Conservation (phyloP, 2,888 invertebrate species). For the Empis livida region DNA sequence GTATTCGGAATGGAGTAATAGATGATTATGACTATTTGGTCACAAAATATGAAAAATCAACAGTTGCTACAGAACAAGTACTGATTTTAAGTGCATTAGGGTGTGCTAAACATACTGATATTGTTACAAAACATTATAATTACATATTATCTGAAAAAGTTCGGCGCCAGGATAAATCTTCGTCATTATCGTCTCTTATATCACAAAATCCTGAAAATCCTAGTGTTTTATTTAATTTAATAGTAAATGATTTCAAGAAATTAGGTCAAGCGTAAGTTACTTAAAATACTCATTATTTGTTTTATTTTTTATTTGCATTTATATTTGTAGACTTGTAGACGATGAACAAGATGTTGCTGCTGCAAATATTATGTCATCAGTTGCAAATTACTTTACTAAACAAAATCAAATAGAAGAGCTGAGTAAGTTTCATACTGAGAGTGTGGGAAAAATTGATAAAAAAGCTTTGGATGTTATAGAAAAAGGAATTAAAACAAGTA, state of each 20-base stretch:
- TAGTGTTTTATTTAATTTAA: slow-evolving; percentile 28
- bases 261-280: not conserved
- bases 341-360: slow-evolving; percentile 18
- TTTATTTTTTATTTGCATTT: too few species aligned
- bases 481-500: slow-evolving; percentile 21
- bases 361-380: slow-evolving; percentile 20
- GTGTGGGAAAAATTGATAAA: not conserved
- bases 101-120: slow-evolving; percentile 43
- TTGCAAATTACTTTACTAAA: slow-evolving; percentile 29
- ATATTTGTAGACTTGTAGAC: not conserved
- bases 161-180: slow-evolving; percentile 14
- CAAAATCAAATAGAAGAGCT: slow-evolving; percentile 19
- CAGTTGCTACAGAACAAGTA: slow-evolving; percentile 52
- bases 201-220: slow-evolving; percentile 41
- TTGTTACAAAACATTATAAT: slow-evolving; percentile 38
- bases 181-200: slow-evolving; percentile 32
- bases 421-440: slow-evolving; percentile 17
- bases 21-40: slow-evolving; percentile 50
- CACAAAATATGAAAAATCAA: slow-evolving; percentile 41
- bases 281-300: too few species aligned
- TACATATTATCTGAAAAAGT: slow-evolving; percentile 33
- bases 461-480: slow-evolving; percentile 15
- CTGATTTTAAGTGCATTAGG: slow-evolving; percentile 50
- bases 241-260: not conserved
- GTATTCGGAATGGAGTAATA: slow-evolving; percentile 42